Evolutionary conservation across 2,888 invertebrate genomes (phyloP).

Genomic region (Cylindroiulus punctatus): DNA sequence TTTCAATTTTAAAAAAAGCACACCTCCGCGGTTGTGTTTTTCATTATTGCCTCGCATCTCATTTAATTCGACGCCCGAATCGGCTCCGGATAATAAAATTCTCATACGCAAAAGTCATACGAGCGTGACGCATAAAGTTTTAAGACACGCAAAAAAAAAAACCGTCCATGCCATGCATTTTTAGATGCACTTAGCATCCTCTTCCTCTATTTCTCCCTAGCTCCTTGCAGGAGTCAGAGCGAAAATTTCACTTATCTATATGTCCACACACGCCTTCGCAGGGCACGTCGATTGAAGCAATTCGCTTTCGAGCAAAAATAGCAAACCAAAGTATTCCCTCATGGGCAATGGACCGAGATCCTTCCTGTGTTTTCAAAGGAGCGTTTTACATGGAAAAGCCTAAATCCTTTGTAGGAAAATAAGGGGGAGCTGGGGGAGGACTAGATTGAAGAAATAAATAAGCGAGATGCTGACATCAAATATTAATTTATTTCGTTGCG

Average conservation of each 20-base stretch:
- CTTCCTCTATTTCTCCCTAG: neutral
- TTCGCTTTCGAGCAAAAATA: constrained; percentile 16
- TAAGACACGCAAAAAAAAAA: neutral
- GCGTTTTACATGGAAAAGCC: constrained; percentile 4
- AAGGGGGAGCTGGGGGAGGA: neutral
- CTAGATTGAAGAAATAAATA: neutral
- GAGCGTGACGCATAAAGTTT: constrained; percentile 37
- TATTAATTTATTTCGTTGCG: neutral
- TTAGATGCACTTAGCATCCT: constrained; percentile 38
- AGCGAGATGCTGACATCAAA: constrained; percentile 5
- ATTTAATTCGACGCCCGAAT: constrained; percentile 22
- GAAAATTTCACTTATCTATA: constrained; percentile 23
- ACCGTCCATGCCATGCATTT: constrained; percentile 8
- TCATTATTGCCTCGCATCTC: constrained; percentile 7
- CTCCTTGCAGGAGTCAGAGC: neutral
- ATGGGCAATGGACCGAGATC: constrained; percentile 38
- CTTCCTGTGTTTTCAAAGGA: constrained; percentile 29
- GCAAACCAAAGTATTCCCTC: constrained; percentile 28
- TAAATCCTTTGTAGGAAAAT: neutral
- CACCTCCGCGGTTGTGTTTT: neutral
- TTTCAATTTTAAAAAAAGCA: neutral
- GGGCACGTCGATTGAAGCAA: constrained; percentile 26
- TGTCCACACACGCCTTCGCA: constrained; percentile 19
- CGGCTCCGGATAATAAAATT: constrained; percentile 1
- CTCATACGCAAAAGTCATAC: constrained; percentile 29